These are phyloP conservation scores for Chloroclystis v-ata DNA, from an alignment of 2,888 invertebrate genomes.

Conservation along the genomic window DNA sequence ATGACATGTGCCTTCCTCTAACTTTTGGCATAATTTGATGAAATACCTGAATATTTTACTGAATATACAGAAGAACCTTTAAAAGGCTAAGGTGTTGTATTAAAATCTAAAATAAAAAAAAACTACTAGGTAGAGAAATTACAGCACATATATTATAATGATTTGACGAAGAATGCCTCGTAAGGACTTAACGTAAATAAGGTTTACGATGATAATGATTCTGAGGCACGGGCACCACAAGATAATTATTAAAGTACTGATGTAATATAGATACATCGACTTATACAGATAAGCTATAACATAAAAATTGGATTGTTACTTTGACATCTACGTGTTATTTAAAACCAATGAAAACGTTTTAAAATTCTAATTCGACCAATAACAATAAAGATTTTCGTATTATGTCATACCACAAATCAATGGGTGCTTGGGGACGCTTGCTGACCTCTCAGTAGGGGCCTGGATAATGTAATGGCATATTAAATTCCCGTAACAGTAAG, in stretches of 20 bases:
- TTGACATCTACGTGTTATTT: conserved; percentile 22
- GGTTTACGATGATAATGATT: no score
- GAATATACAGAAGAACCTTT: no score
- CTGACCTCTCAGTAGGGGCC: conserved; percentile 24
- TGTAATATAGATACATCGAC: no score
- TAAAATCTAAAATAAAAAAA: no score
- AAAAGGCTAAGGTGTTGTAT: no score
- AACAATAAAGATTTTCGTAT: conserved; percentile 25
- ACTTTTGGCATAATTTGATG: conserved; percentile 5
- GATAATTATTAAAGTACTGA: no score
- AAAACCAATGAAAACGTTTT: conserved; percentile 24
- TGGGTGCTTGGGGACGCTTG: conserved; percentile 2
- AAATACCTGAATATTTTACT: neutral
- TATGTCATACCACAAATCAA: conserved; percentile 32
- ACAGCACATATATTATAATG: no score
- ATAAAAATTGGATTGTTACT: conserved; percentile 19
- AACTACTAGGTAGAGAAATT: no score
- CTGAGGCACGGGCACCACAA: no score
- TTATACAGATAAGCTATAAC: neutral
- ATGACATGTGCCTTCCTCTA: conserved; percentile 20
- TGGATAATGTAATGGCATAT: conserved; percentile 19
- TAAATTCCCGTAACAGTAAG: conserved; percentile 24
- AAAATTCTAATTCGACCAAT: conserved; percentile 28
- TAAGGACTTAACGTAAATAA: no score
- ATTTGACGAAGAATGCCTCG: no score